Evolutionary conservation across 2,113 vertebrate species (phyloP), one percentile per base, ranked within the genome.

Genomic region (Percina caprodes): DNA sequence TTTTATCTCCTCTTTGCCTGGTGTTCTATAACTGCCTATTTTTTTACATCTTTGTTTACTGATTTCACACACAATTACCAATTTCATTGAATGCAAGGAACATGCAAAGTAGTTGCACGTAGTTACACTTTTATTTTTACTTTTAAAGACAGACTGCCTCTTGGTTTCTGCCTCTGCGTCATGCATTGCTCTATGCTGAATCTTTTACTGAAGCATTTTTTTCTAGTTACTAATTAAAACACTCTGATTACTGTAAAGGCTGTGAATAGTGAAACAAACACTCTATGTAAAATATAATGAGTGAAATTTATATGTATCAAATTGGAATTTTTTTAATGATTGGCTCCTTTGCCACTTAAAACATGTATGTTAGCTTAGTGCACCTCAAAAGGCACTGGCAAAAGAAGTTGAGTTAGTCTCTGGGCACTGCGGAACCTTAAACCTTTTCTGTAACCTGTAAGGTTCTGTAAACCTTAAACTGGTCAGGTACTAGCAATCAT

Each of bases 1-100:
- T 39, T 66, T 70, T 77, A 30, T 4, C 30, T 30, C 8, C 18
- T 84, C 24, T 23, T 71, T 83, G 62, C 77, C 74, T 82, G 12
- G 12, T 7, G 24, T 55, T 33, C 46, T 75, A 26, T 42, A 45
- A 58, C 49, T 19, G 21, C 39, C 21, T 62, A 30, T 80, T 24
- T 13, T 13, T 68, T 42, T 33, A 11, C 4, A 24, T 33, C 5
- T 46, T 46, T 30, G 13, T 69, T 73, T 51, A 14, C 58, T 56
- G 3, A 39, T 16, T 1, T 68, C 35, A 19, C 8, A 68, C 84
- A 48, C 67, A 49, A 10, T 18, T 70, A 21, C 8, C 13, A 15
- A 2, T 45, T 63, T 55, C 4, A 71, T 11, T 82, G 0, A 56
- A 77, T 39, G 30, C 67, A 79, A 48, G 13, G 19, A 56, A 5